Percentiles rank a stretch among this genome's conserved stretches.
phyloP scores from a whole-genome alignment of 2,797 vertebrate genomes.

The Notolepis coatsorum region DNA sequence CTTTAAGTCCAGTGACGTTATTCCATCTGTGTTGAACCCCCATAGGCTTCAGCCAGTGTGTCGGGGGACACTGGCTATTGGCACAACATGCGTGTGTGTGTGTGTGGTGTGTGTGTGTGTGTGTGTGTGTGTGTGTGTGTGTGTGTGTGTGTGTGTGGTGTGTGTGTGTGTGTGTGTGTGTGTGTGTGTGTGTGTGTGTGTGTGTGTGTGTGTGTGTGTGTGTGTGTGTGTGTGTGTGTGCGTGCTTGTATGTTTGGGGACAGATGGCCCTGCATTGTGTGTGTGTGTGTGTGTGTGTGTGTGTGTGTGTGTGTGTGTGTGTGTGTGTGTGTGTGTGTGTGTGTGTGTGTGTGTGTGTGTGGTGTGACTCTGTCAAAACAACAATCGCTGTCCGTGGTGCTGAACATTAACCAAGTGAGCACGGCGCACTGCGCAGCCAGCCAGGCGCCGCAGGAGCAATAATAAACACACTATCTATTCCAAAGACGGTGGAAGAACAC shows the following conservation, averaged over 20 bases:
- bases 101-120: constrained; percentile 8
- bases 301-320: constrained; percentile 15
- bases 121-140: neutral
- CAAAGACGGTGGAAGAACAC: too few relatives aligned
- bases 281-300: constrained; percentile 18
- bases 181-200: neutral
- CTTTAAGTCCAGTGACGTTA: constrained; percentile 30
- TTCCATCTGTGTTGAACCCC: constrained; percentile 55
- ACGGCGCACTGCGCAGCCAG: too few relatives aligned
- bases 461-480: too few relatives aligned
- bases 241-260: constrained; percentile 14
- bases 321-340: neutral
- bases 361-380: too few relatives aligned
- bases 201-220: constrained; percentile 25
- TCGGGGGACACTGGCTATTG: constrained; percentile 28
- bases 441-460: too few relatives aligned
- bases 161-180: constrained; percentile 23
- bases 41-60: constrained; percentile 34
- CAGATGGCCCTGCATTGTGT: constrained; percentile 67
- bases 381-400: too few relatives aligned
- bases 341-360: neutral
- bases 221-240: neutral
- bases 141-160: constrained; percentile 2
- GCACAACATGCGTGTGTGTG: too few relatives aligned
- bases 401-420: too few relatives aligned